Conservation (phyloP, 2,888 invertebrate genomes). For the Zygaena filipendulae region DNA sequence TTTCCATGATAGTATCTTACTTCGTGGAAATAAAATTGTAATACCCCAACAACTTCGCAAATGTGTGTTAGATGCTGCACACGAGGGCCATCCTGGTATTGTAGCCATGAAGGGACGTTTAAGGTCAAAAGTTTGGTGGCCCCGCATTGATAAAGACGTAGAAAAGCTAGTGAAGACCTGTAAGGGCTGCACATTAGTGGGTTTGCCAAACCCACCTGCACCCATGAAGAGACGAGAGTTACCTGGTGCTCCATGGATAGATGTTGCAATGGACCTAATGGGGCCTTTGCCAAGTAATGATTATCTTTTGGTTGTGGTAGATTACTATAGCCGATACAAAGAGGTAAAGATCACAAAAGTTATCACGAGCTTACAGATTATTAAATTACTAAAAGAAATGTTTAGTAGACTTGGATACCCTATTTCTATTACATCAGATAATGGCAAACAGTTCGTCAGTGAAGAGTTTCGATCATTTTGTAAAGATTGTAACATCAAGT, state of each 20-base stretch:
- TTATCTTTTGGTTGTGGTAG: constrained; percentile 2
- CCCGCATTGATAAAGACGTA: constrained; percentile 23
- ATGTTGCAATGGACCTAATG: constrained; percentile 17
- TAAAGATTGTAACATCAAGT: background rate
- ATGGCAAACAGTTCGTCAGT: too few relatives aligned
- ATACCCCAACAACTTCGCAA: constrained; percentile 13
- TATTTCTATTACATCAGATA: constrained; percentile 2
- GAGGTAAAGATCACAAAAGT: background rate
- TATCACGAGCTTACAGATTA: background rate
- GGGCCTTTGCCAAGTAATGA: constrained; percentile 18
- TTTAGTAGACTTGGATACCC: background rate
- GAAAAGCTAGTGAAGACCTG: constrained; percentile 14
- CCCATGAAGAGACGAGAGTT: constrained; percentile 15
- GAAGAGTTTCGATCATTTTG: too few relatives aligned
- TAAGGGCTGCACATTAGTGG: constrained; percentile 16
- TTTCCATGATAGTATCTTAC: constrained; percentile 18
- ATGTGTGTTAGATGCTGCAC: constrained; percentile 17
- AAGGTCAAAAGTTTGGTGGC: constrained; percentile 33
- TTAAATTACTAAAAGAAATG: constrained; percentile 1
- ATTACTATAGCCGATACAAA: constrained; percentile 3
- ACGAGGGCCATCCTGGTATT: too few relatives aligned
- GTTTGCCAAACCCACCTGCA: constrained; percentile 11
- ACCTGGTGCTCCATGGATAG: constrained; percentile 13
- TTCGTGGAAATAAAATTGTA: constrained; percentile 17
- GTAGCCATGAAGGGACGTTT: constrained; percentile 28